phyloP scores from a whole-genome alignment of 2,797 vertebrate genomes.

The Chrysocyon brachyurus region DNA sequence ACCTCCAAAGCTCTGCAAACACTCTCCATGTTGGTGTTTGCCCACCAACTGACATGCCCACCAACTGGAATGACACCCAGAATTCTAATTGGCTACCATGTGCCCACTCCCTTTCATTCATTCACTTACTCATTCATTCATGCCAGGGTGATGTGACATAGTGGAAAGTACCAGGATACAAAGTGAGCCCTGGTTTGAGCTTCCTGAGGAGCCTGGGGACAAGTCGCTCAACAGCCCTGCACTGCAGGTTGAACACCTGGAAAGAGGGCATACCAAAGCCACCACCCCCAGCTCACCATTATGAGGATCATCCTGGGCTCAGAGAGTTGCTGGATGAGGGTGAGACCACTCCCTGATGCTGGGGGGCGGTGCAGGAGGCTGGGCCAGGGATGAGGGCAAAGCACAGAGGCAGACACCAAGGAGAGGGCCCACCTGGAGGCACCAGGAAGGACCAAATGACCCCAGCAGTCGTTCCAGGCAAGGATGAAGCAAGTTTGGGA shows the following conservation, averaged over 20 bases:
- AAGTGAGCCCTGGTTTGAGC: not conserved
- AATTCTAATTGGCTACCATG: accelerated
- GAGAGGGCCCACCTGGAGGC: not conserved
- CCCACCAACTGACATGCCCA: not conserved
- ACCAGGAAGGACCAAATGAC: not conserved
- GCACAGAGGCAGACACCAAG: not conserved
- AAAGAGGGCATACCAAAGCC: not conserved
- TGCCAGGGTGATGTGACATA: not conserved
- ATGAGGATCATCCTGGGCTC: not conserved
- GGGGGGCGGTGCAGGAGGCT: not conserved
- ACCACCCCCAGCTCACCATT: not conserved
- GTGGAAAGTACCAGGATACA: not conserved
- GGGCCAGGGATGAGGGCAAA: not conserved
- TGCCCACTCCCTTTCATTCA: not conserved
- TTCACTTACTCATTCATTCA: not conserved
- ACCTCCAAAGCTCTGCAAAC: not conserved
- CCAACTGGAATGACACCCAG: not conserved
- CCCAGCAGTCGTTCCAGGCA: not conserved
- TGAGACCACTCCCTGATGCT: not conserved
- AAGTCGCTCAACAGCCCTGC: not conserved
- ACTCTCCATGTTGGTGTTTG: not conserved
- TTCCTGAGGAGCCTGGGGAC: not conserved
- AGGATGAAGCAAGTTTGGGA: not conserved
- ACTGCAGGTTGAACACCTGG: not conserved
- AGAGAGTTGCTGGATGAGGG: not conserved